Evolutionary conservation across 2,888 invertebrate species (phyloP), one percentile per base, ranked within the genome.

Genomic region (Protonemura montana): DNA sequence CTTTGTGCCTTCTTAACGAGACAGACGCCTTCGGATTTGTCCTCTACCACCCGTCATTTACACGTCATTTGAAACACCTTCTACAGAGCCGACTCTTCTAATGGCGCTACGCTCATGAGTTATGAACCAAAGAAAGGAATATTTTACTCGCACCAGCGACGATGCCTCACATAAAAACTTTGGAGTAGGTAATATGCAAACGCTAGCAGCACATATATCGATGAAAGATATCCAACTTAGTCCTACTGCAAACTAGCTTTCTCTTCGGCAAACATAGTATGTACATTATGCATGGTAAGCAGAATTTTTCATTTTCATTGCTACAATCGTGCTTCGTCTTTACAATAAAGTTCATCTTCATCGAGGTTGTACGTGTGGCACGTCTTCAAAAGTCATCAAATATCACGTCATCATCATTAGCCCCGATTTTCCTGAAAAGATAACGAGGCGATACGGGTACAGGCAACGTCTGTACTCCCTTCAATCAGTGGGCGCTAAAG

Each of bases 21-120:
- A 59, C 59, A 10, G 59, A 59, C 59, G 59, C 59, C 59, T 10
- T 59, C 59, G 59, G 59, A 59, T 10, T 59, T 59, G 16, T 59
- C 59, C 59, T 21, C 59, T 21, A 2, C 3, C 59, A 21, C 59
- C 21, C 59, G 59, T 59, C 59, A 59, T 59, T 59, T 59, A 59
- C 59, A 59, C 59, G 59, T 59, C 59, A 59, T 59, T 59, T 59
- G 59, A 59, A 59, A 59, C 59, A 59, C 59, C 59, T 59, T 59
- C 59, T 21, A 59, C 59, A 21, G 59, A 21, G 59, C 13, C 59
- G 59, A 21, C 59, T 3, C 59, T 13, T 21, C 59, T 59, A 59
- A 59, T 59, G 59, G 59, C 59, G 21, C 21, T 13, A 21, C 21
- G 59, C 59, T 59, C 59, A 59, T 59, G 59, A 59, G 59, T 59